Evolutionary conservation across 2,797 vertebrate genomes (phyloP).

Genomic region (Harpagifer antarcticus): DNA sequence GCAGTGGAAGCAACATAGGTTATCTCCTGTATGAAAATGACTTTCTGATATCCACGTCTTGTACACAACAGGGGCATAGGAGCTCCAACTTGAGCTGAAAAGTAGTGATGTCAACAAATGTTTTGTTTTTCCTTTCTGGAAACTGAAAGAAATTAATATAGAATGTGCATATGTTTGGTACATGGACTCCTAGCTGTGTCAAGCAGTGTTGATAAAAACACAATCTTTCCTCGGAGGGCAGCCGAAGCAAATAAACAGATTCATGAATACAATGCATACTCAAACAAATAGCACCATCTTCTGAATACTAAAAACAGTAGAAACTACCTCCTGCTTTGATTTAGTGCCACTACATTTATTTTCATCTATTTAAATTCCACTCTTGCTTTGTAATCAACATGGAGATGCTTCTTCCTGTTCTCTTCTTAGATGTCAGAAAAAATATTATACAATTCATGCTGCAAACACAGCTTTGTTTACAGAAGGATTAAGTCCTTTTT

Average conservation of each 20-base stretch:
- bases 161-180: constrained; percentile 65
- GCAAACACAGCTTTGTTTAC: constrained; percentile 51
- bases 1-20: background rate
- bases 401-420: constrained; percentile 35
- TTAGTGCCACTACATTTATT: constrained; percentile 67
- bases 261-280: constrained; percentile 83
- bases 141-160: constrained; percentile 65
- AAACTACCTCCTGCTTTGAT: constrained; percentile 72
- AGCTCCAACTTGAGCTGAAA: constrained; percentile 22
- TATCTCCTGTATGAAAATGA: constrained; percentile 24
- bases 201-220: constrained; percentile 73
- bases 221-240: constrained; percentile 75
- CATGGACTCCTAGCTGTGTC: constrained; percentile 60
- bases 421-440: constrained; percentile 45
- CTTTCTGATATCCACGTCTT: constrained; percentile 19
- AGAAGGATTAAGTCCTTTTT: background rate
- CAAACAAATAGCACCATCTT: constrained; percentile 86
- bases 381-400: constrained; percentile 59
- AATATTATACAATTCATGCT: constrained; percentile 44
- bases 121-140: constrained; percentile 6
- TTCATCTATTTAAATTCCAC: constrained; percentile 69
- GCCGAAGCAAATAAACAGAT: constrained; percentile 80
- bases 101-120: constrained; percentile 33
- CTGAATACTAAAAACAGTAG: constrained; percentile 82
- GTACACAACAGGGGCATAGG: constrained; percentile 20